phyloP scores from a whole-genome alignment of 2,888 invertebrate genomes.

The Serripes groenlandicus region DNA sequence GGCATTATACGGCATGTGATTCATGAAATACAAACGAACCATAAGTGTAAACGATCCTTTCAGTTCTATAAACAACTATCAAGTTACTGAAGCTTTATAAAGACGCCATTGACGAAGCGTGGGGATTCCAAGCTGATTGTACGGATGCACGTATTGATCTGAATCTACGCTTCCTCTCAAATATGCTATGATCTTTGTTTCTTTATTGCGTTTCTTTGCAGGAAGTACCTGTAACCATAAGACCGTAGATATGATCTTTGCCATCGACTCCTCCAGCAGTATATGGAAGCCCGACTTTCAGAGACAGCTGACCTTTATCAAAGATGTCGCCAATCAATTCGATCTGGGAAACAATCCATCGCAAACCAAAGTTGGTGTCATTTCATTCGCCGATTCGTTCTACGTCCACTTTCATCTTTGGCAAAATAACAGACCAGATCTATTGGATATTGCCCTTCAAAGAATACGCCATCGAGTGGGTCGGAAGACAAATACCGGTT shows the following conservation, averaged over 20 bases:
- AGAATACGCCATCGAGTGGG: conserved; percentile 63
- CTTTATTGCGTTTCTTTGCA: neutral
- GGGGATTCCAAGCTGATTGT: too few relatives aligned
- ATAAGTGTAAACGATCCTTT: too few relatives aligned
- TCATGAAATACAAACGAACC: too few relatives aligned
- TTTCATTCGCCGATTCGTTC: conserved; percentile 63
- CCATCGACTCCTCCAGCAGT: conserved; percentile 75
- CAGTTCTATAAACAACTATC: too few relatives aligned
- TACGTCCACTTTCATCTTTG: conserved; percentile 69
- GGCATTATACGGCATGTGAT: too few relatives aligned
- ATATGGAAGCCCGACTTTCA: conserved; percentile 74
- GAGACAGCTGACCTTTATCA: conserved; percentile 68
- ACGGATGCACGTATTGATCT: too few relatives aligned
- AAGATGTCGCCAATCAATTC: conserved; percentile 65
- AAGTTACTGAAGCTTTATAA: too few relatives aligned
- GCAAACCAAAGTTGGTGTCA: conserved; percentile 69
- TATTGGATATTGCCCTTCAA: conserved; percentile 53
- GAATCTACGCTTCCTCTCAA: too few relatives aligned
- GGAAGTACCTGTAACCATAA: conserved; percentile 33
- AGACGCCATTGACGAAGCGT: too few relatives aligned
- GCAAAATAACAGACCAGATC: conserved; percentile 56
- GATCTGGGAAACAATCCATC: conserved; percentile 62
- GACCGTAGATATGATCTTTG: conserved; percentile 71
- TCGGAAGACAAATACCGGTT: conserved; percentile 63
- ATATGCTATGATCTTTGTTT: neutral